Evolutionary conservation across 2,888 invertebrate genomes (phyloP).

Genomic region (Ectemnius cavifrons): DNA sequence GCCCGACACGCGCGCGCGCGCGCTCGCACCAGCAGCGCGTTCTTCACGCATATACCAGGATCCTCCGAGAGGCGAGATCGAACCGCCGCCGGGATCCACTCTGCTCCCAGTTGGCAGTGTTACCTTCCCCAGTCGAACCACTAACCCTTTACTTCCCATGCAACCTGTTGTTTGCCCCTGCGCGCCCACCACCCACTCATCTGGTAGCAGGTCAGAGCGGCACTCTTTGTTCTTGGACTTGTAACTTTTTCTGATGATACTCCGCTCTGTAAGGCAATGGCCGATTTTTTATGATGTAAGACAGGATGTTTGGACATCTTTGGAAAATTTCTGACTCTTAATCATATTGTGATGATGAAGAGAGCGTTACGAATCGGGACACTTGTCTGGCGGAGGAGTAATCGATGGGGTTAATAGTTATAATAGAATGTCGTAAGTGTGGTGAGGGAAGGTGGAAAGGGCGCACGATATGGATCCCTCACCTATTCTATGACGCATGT

Average conservation of each 20-base stretch:
- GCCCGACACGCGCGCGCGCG: slow-evolving; percentile 12
- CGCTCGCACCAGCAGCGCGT: slow-evolving; percentile 53
- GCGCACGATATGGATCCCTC: slow-evolving; percentile 29
- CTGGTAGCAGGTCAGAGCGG: slow-evolving; percentile 32
- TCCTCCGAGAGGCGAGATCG: background rate
- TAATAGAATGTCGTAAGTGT: background rate
- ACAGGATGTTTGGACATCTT: background rate
- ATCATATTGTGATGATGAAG: background rate
- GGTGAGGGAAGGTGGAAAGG: background rate
- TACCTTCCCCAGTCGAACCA: slow-evolving; percentile 3
- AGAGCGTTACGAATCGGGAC: background rate
- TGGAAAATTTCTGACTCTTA: background rate
- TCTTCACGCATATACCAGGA: slow-evolving; percentile 51
- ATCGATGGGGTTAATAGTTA: background rate
- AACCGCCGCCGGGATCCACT: slow-evolving; percentile 2
- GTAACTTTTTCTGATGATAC: too few relatives aligned
- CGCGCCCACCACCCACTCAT: slow-evolving; percentile 35
- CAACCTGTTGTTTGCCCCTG: slow-evolving; percentile 37
- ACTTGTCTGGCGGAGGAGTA: background rate
- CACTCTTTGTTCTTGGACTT: background rate
- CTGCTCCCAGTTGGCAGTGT: slow-evolving; percentile 15
- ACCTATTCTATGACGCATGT: slow-evolving; percentile 47
- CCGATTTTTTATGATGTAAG: background rate
- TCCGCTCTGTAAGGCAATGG: too few relatives aligned
- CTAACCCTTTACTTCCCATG: slow-evolving; percentile 27